Evolutionary conservation across 2,888 invertebrate genomes (phyloP), one percentile per base, ranked within the genome.

Genomic region (Smittia sp.): DNA sequence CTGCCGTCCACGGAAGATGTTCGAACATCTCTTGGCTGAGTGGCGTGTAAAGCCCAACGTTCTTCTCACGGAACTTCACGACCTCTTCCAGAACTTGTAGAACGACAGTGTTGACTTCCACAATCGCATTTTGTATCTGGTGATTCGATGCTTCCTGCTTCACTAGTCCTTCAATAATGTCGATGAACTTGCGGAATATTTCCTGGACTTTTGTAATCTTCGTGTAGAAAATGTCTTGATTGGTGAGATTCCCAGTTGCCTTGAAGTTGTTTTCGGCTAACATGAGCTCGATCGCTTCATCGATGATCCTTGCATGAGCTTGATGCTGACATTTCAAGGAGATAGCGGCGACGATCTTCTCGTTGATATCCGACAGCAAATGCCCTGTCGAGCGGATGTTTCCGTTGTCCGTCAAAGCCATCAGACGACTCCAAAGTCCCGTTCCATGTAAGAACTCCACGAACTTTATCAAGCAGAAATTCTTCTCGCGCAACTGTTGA

Each of bases 401-500:
- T 11, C 81, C 79, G 52, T 77, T 76, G 70, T 78, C 78, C 1
- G 80, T 78, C 67, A 83, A 77, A 1, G 80, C 79, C 74, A 79
- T 79, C 7, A 83, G 77, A 76, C 77, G 63, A 75, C 82, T 84
- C 90, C 90, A 90, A 32, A 92, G 83, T 0, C 86, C 85, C 38
- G 87, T 84, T 62, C 88, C 87, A 77, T 89, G 88, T 69, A 94
- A 81, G 81, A 96, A 96, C 74, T 88, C 86, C 1, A 93, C 82
- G 79, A 90, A 93, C 75, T 92, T 85, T 75, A 89, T 86, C 76
- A 93, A 85, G 0, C 93, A 94, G 78, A 89, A 87, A 79, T 90
- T 90, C 83, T 97, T 97, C 80, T 96, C 95, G 76, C 90, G 89
- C 73, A 98, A 83, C 80, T 97, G 96, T 75, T 91, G 90, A 0